Base-by-base conservation (phyloP, 30 jellyfish, hydroid and myxozoan genomes). In the Cassiopea xamachana region DNA sequence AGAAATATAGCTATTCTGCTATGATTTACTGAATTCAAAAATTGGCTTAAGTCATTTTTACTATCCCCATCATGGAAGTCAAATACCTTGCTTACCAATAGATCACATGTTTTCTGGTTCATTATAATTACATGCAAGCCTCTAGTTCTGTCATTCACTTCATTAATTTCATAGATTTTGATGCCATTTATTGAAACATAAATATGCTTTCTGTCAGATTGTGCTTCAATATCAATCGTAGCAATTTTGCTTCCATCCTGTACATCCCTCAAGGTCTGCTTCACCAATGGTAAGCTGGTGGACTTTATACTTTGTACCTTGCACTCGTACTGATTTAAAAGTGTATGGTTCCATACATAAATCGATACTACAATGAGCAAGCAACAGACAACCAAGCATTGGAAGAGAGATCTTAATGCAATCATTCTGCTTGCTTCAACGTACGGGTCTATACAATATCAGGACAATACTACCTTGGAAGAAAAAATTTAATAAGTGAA, bases 101-200 rank as follows among this genome's bases (percentile, higher is more conserved):
- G 82, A 14, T 71, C 85, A 4, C 99, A 98, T 39, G 97, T 87
- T 15, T 74, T 84, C 69, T 96, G 96, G 82, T 92, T 96, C 49
- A 96, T 80, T 12, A 96, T 98, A 45, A 96, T 88, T 48, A 92
- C 90, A 85, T 96, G 99, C 18, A 96, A 67, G 14, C 99, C 99
- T 73, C 99, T 78, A 46, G 75, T 14, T 7, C 58, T 70, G 67
- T 81, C 98, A 7, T 73, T 87, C 13, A 78, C 89, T 12, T n/a
- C 89, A 5, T 83, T 48, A 58, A 73, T 79, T 85, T 96, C 98
- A 80, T 96, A 92, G 13, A 89, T 98, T 58, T 69, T 83, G 27
- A 82, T 46, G 4, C 97, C 97, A 85, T 96, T 94, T 59, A 96
- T 90, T 1, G 97, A 60, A 59, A 92, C 97, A 61, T 92, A 92